Percentiles rank a stretch among this genome's conserved stretches.
Conservation (phyloP, 2,888 invertebrate species). For the Argyresthia goedartella region DNA sequence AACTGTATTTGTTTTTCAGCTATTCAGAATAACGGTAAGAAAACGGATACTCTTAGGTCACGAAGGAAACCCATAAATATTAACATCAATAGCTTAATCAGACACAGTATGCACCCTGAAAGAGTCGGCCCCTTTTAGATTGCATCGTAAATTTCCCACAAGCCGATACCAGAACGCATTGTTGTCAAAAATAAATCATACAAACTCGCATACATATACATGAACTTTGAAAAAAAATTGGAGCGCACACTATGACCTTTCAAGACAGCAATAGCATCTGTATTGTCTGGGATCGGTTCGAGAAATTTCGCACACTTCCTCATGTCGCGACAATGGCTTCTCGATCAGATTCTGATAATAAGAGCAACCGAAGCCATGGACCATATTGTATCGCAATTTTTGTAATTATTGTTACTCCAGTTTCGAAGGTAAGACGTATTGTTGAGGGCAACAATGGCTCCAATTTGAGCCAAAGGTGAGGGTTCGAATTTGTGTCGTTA, state of each 20-base stretch:
- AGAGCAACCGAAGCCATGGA: constrained; percentile 27
- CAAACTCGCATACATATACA: constrained; percentile 30
- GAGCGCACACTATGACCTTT: constrained; percentile 33
- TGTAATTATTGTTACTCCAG: constrained; percentile 37
- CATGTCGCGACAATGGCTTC: constrained; percentile 29
- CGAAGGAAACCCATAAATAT: not conserved
- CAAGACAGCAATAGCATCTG: constrained; percentile 18
- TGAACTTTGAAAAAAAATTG: constrained; percentile 41
- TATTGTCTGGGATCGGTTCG: constrained; percentile 18
- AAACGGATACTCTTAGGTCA: not conserved
- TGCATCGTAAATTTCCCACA: constrained; percentile 65
- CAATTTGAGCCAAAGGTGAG: constrained; percentile 21
- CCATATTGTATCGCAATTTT: constrained; percentile 50
- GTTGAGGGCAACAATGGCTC: constrained; percentile 41
- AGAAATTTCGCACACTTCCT: constrained; percentile 53
- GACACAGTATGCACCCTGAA: constrained; percentile 13
- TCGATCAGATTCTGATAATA: constrained; percentile 14
- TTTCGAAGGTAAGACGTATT: constrained; percentile 32
- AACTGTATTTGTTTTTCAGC: not conserved
- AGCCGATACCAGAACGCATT: constrained; percentile 36
- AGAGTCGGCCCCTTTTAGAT: constrained; percentile 41
- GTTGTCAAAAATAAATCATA: constrained; percentile 64
- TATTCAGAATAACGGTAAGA: not conserved
- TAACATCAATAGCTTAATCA: constrained; percentile 33
- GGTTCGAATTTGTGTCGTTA: not conserved